Evolutionary conservation across 1,140 invertebrate species (phyloP), one percentile per base, ranked within the genome.

Genomic region (Agraylea sexmaculata): DNA sequence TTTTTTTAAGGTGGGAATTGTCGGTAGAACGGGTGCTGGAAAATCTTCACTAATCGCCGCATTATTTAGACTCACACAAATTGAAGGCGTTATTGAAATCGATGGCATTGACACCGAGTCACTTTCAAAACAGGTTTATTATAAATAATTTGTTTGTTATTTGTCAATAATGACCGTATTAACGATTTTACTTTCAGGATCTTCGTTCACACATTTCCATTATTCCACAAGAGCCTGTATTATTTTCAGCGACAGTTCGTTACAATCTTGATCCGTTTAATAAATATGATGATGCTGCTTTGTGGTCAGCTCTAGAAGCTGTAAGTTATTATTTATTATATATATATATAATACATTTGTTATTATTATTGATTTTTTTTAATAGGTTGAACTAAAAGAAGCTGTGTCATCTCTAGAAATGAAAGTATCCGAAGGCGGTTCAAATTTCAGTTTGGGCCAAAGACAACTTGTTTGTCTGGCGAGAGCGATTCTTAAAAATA

Each of bases 241-340:
- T 91, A 0, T 92, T 91, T 57, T 82, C 78, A 4, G 80, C 77
- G 8, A 77, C 70, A 23, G 55, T 89, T 19, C 66, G 88, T n/a
- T 81, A 80, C 47, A 92, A 92, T 60, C 60, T 92, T 22, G 87
- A 92, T 63, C 87, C 88, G 1, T 87, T 87, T 53, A 66, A 74
- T 17, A 61, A 74, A 35, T 77, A 75, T 50, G 56, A 63, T 0
- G 83, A 88, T 50, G 53, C 56, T 16, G 49, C 61, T 47, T 29
- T 64, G 15, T 58, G 66, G 65, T 43, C 51, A 15, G 53, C 56
- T 2, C 36, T 63, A 21, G 58, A 57, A 46, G 56, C 56, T 32
- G 60, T 60, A 21, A 44, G 40, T 37, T 16, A 28, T 39, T 19
- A n/a, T 31, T 40, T 41, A 11, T 28, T 21, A 7, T n/a, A 4